Conservation (phyloP, 1,140 invertebrate species). For the Lucilia sericata region DNA sequence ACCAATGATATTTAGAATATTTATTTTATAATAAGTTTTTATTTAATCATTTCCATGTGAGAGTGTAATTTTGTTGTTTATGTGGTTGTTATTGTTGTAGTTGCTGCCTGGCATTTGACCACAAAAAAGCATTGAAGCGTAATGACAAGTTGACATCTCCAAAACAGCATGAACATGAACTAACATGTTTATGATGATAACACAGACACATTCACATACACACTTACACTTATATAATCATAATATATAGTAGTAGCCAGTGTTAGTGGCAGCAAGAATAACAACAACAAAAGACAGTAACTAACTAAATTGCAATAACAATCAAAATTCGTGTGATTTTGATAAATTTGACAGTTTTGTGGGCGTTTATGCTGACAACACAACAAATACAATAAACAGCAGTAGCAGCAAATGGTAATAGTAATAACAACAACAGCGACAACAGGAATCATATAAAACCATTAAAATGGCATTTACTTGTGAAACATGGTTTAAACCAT, state of each 20-base stretch:
- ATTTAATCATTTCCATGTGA: background rate
- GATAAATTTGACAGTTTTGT: constrained; percentile 66
- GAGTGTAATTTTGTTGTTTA: no score
- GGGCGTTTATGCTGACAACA: constrained; percentile 66
- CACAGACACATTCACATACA: background rate
- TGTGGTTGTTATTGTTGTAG: no score
- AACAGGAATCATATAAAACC: constrained; percentile 14
- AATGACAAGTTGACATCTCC: constrained; percentile 42
- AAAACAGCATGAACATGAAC: constrained; percentile 42
- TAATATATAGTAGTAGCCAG: background rate
- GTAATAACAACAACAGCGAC: constrained; percentile 29
- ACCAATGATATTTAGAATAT: no score
- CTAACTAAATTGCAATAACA: constrained; percentile 39
- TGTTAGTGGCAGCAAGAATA: constrained; percentile 2
- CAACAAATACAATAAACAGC: constrained; percentile 23
- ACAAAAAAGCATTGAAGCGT: constrained; percentile 41
- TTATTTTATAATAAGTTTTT: constrained; percentile 6
- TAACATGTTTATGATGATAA: constrained; percentile 33
- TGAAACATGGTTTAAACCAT: constrained; percentile 14
- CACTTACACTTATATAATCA: background rate
- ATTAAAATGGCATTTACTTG: constrained; percentile 42
- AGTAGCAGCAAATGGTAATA: background rate
- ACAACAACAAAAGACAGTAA: constrained; percentile 23
- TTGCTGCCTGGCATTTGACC: background rate
- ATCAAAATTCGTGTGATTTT: constrained; percentile 61